Evolutionary conservation across 2,888 invertebrate species (phyloP), one percentile per base, ranked within the genome.

Genomic region (Congeria kusceri): DNA sequence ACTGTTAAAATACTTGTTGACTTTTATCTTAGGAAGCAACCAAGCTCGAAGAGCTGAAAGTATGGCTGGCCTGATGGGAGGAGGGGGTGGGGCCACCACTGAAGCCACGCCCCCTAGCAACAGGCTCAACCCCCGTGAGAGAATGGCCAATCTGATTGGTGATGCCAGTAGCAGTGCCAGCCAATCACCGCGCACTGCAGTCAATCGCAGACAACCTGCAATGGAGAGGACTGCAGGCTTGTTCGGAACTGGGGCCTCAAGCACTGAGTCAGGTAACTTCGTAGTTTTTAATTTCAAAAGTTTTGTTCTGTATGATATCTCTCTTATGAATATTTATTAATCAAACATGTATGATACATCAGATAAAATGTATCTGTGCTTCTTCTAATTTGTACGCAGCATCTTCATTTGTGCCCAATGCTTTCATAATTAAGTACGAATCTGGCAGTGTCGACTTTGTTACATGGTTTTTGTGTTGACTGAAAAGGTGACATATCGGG

Each of bases 211-310:
- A 20, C 53, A 9, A 9, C 20, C 9, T 9, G 25, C 53, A 20
- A 25, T 9, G 28, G 75, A 80, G 28, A 71, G 72, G 61, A 63
- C 63, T 32, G 71, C 76, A 32, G 80, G 80, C 2, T 1, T 75
- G 53, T 25, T 71, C 18, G 67, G 62, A 18, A 74, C 62, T 28
- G 69, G 53, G 5, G 62, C 7, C 23, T 28, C 44, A 44, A 28
- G 46, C 58, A 32, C 64, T 28, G 64, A 65, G 20, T 64, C 71
- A 25, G 71, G 71, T 64, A 57, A 25, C 9, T 53, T 15, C 53
- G 9, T 1, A 5, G 25, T 9, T 53, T 53, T 53, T 20, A 15
- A 2, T 53, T 18, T 4, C 53, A 53, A 9, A n/a, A 4, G 18
- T 13, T 18, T 15, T 15, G 53, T 13, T 44, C 9, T 44, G 46